Evolutionary conservation across 2,888 invertebrate genomes (phyloP).

Genomic region (Trachelus iudaicus): DNA sequence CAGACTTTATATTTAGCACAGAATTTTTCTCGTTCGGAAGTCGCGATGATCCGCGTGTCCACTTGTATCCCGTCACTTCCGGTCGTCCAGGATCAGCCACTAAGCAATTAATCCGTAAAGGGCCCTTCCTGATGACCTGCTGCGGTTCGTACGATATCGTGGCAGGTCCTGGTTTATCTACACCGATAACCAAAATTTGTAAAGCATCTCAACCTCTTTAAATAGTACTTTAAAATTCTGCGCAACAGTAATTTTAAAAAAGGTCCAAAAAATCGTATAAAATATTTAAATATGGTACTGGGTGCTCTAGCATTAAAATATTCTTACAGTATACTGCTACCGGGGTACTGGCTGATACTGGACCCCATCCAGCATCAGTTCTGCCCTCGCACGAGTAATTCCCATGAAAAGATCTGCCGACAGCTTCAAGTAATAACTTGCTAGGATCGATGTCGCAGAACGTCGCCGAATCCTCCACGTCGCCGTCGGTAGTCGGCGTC

Average conservation of each 20-base stretch:
- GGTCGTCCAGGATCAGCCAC: constrained; percentile 88
- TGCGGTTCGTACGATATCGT: constrained; percentile 79
- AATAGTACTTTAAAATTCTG: neutral
- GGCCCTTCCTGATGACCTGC: constrained; percentile 84
- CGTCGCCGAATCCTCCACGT: constrained; percentile 61
- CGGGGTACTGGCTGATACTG: constrained; percentile 80
- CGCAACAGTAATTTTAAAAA: neutral
- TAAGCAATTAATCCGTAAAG: constrained; percentile 85
- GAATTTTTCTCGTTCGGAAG: constrained; percentile 81
- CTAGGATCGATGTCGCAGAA: constrained; percentile 90
- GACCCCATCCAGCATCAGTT: constrained; percentile 91
- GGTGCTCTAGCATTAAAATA: neutral
- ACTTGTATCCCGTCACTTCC: constrained; percentile 78
- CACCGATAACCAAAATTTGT: neutral
- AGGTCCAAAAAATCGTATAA: neutral
- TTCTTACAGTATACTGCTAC: constrained; percentile 83
- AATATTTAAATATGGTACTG: constrained; percentile 3
- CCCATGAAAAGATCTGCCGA: constrained; percentile 90
- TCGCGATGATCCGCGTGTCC: constrained; percentile 82
- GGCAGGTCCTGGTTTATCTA: constrained; percentile 89
- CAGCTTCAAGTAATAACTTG: constrained; percentile 84
- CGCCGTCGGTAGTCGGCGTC: constrained; percentile 32
- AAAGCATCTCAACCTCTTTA: neutral
- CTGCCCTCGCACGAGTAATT: constrained; percentile 94
- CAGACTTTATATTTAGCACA: constrained; percentile 84